Evolutionary conservation across 2,888 invertebrate species (phyloP).

Genomic region (Clostera curtula): DNA sequence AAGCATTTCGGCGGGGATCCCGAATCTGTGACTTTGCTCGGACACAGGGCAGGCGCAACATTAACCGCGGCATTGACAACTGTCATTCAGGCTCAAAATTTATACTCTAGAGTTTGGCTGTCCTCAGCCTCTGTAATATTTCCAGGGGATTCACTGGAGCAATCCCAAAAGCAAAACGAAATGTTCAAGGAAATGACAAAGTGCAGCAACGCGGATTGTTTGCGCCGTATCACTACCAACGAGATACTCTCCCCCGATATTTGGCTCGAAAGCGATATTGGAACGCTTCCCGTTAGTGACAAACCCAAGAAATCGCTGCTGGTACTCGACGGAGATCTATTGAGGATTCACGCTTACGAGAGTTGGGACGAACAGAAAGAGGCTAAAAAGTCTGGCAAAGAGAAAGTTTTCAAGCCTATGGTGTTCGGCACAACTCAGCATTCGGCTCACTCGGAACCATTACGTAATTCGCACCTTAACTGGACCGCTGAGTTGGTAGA

Average conservation of each 20-base stretch:
- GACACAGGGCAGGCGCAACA: constrained; percentile 90
- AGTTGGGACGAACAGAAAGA: constrained; percentile 73
- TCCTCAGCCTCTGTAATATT: constrained; percentile 85
- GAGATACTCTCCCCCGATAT: constrained; percentile 82
- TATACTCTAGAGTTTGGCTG: constrained; percentile 87
- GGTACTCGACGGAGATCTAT: constrained; percentile 81
- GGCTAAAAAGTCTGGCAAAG: constrained; percentile 52
- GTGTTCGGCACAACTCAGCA: constrained; percentile 85
- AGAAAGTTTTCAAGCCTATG: constrained; percentile 65
- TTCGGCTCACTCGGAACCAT: constrained; percentile 78
- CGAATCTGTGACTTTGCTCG: constrained; percentile 85
- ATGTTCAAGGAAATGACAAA: constrained; percentile 74
- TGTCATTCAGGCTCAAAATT: constrained; percentile 72
- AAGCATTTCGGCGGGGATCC: constrained; percentile 89
- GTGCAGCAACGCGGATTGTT: constrained; percentile 75
- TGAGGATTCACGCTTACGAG: constrained; percentile 79
- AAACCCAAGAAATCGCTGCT: constrained; percentile 83
- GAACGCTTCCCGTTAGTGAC: constrained; percentile 77
- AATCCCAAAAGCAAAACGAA: constrained; percentile 77
- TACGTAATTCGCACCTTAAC: constrained; percentile 75
- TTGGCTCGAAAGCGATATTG: constrained; percentile 78
- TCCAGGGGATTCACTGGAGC: constrained; percentile 77
- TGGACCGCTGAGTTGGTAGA: constrained; percentile 81
- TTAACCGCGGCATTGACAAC: constrained; percentile 84
- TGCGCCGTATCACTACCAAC: constrained; percentile 67